Conservation (phyloP, 2,113 vertebrate genomes). For the Ceyx melanurus region DNA sequence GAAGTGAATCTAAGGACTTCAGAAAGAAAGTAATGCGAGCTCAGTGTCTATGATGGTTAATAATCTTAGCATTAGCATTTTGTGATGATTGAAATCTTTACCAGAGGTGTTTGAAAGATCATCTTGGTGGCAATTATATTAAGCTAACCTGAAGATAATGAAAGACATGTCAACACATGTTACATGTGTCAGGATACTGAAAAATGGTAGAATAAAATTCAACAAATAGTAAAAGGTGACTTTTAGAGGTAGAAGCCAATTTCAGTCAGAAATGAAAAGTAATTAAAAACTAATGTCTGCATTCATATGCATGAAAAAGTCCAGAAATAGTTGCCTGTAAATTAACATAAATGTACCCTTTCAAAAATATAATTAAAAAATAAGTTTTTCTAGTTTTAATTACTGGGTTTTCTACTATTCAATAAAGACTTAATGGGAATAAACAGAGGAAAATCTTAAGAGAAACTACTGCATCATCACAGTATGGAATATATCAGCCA, state of each 20-base stretch:
- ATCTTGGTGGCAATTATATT: not conserved
- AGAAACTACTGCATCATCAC: constrained; percentile 33
- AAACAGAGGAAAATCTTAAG: constrained; percentile 23
- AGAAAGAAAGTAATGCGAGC: constrained; percentile 1
- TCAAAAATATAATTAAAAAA: constrained; percentile 1
- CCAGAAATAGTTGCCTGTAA: not conserved
- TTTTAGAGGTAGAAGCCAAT: not conserved
- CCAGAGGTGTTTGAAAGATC: constrained; percentile 35
- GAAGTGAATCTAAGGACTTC: constrained; percentile 35
- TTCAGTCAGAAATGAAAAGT: not conserved
- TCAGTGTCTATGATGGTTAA: not conserved
- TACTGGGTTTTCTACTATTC: constrained; percentile 23
- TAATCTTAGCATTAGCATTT: not conserved
- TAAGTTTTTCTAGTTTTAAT: constrained; percentile 50
- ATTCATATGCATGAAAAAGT: not conserved
- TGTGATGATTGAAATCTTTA: constrained; percentile 12
- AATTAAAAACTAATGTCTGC: not conserved
- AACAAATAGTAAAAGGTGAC: not conserved
- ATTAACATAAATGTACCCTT: not conserved
- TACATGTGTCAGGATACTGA: not conserved
- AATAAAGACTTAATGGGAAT: constrained; percentile 21
- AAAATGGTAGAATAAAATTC: not conserved
- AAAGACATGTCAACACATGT: not conserved
- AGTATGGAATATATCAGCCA: constrained; percentile 27
- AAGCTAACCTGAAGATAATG: constrained; percentile 32